Percentiles rank a stretch among this genome's conserved stretches.
These are phyloP conservation scores for Eurystomus gularis DNA, from an alignment of 2,113 vertebrate genomes.

Conservation along the genomic window DNA sequence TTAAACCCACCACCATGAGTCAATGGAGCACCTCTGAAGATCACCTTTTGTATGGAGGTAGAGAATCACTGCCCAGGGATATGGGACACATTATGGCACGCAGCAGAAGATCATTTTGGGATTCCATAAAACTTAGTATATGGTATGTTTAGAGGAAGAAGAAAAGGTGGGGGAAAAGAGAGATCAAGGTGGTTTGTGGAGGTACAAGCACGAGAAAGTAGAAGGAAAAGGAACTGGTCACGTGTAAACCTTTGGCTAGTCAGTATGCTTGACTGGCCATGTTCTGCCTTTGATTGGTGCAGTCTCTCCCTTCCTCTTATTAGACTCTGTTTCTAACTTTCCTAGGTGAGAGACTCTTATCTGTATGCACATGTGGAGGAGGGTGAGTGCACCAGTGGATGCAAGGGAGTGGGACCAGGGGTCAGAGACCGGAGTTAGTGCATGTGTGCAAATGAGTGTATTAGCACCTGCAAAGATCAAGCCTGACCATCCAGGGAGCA, in stretches of 20 bases:
- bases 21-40: background rate
- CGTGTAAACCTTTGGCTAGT: background rate
- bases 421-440: background rate
- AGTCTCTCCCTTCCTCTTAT: background rate
- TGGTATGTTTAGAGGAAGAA: background rate
- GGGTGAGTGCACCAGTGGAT: background rate
- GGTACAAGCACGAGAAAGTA: background rate
- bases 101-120: background rate
- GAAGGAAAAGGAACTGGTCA: background rate
- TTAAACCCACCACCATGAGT: background rate
- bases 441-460: background rate
- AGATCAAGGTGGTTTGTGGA: background rate
- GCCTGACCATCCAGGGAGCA: background rate
- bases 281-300: background rate
- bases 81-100: background rate
- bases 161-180: background rate
- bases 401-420: background rate
- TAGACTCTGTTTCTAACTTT: background rate
- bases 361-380: accelerated
- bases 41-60: background rate
- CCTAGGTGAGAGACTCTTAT: background rate
- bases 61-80: background rate
- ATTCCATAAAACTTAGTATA: background rate
- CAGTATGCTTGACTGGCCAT: background rate
- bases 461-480: background rate